These are phyloP conservation scores for Chironomus tentans DNA, from an alignment of 2,888 invertebrate genomes.

Conservation along the genomic window DNA sequence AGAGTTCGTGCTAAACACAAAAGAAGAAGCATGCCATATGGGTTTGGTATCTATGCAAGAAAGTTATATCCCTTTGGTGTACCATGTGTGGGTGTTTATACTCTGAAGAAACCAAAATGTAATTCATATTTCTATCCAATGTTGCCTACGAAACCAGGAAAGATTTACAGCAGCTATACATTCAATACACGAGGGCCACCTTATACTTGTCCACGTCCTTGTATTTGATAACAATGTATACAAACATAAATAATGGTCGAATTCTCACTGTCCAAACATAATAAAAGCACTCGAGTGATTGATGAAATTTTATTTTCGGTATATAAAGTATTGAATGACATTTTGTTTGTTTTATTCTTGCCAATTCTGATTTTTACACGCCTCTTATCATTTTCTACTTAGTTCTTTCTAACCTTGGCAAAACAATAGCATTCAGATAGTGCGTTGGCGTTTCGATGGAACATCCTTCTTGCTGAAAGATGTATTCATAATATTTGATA, in stretches of 20 bases:
- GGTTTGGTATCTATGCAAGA: conserved; percentile 16
- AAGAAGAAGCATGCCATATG: neutral
- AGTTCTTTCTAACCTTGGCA: no score
- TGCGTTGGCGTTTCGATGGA: no score
- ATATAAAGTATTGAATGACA: no score
- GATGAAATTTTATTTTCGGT: neutral
- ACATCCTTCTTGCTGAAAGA: no score
- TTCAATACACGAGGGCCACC: conserved; percentile 16
- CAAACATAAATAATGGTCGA: neutral
- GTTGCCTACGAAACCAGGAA: conserved; percentile 10
- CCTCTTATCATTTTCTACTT: no score
- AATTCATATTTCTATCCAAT: conserved; percentile 10
- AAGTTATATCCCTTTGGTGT: conserved; percentile 16
- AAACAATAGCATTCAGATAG: no score
- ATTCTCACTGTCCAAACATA: neutral
- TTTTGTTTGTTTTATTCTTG: no score
- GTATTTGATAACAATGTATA: neutral
- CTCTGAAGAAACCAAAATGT: neutral
- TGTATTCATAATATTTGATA: no score
- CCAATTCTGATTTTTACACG: no score
- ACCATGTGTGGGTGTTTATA: neutral
- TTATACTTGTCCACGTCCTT: conserved; percentile 13
- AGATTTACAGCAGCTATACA: conserved; percentile 17
- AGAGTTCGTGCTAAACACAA: neutral
- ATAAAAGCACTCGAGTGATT: neutral